Conservation (phyloP, 2,113 vertebrate genomes). For the Castor canadensis region DNA sequence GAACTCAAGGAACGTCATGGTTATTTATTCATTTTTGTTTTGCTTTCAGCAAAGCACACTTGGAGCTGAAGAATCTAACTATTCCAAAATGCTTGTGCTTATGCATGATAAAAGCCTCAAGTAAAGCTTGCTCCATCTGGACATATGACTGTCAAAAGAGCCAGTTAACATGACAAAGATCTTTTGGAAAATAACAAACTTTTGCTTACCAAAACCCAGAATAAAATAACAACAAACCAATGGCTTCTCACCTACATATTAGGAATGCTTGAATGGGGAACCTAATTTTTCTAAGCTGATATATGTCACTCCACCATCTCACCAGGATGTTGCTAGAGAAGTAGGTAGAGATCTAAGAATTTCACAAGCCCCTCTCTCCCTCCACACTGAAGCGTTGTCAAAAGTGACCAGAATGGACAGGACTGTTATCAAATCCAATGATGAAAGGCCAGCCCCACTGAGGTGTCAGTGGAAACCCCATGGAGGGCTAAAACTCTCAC, state of each 20-base stretch:
- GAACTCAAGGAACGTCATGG: neutral
- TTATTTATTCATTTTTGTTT: neutral
- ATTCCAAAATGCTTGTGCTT: neutral
- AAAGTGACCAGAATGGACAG: neutral
- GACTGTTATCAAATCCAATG: neutral
- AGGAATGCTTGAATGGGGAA: neutral
- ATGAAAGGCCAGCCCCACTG: neutral
- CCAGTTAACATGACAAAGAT: neutral
- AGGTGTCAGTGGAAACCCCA: neutral
- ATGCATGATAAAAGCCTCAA: neutral
- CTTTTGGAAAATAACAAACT: neutral
- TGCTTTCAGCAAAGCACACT: neutral
- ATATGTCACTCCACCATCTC: neutral
- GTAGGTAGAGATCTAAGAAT: rapidly evolving
- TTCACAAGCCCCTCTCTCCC: too few species aligned
- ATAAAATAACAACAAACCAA: neutral
- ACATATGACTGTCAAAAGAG: neutral
- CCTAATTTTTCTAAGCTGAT: neutral
- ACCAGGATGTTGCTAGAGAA: neutral
- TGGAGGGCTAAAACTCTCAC: neutral
- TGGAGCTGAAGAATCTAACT: neutral
- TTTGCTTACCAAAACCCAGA: neutral
- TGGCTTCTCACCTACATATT: neutral
- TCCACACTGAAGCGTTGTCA: neutral
- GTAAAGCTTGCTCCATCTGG: neutral